Evolutionary conservation across 2,888 invertebrate species (phyloP).

Genomic region (Drosophila neonasuta): DNA sequence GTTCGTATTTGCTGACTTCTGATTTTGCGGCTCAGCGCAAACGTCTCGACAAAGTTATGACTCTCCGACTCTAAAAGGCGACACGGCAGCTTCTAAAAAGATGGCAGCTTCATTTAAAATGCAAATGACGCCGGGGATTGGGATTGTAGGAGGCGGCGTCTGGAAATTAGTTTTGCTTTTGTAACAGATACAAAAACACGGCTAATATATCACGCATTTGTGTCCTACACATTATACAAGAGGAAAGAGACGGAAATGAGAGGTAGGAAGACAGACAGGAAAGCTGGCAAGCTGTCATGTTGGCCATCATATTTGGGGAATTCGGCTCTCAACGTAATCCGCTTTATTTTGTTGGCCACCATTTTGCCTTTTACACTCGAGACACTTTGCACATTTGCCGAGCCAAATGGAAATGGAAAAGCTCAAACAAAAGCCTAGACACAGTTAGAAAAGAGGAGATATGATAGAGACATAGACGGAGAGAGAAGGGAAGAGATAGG

Average conservation of each 20-base stretch:
- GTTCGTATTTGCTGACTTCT: conserved; percentile 20
- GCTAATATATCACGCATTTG: conserved; percentile 60
- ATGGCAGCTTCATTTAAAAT: conserved; percentile 70
- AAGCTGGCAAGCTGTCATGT: conserved; percentile 37
- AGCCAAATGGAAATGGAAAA: conserved; percentile 43
- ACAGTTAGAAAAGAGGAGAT: not conserved
- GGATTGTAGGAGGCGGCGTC: conserved; percentile 5
- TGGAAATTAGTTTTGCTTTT: conserved; percentile 66
- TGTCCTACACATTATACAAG: conserved; percentile 50
- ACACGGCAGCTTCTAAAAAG: conserved; percentile 57
- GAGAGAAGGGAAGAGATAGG: not conserved
- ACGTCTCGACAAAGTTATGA: conserved; percentile 36
- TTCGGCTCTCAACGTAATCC: conserved; percentile 58
- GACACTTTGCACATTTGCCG: conserved; percentile 45
- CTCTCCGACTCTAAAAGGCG: conserved; percentile 22
- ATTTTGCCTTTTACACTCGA: conserved; percentile 42
- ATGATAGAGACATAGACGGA: not conserved
- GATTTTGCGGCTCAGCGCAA: conserved; percentile 22
- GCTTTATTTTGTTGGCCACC: conserved; percentile 53
- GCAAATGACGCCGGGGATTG: conserved; percentile 59
- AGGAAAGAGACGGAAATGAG: not conserved
- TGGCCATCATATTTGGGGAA: conserved; percentile 42
- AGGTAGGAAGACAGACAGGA: not conserved
- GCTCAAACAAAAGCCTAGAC: conserved; percentile 32
- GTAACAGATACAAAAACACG: conserved; percentile 42